A percentile compares a stretch with the other conserved stretches of the same genome.
These are phyloP conservation scores for Brachynemurus nebulosus DNA, from an alignment of 2,888 invertebrate genomes.

Conservation along the genomic window DNA sequence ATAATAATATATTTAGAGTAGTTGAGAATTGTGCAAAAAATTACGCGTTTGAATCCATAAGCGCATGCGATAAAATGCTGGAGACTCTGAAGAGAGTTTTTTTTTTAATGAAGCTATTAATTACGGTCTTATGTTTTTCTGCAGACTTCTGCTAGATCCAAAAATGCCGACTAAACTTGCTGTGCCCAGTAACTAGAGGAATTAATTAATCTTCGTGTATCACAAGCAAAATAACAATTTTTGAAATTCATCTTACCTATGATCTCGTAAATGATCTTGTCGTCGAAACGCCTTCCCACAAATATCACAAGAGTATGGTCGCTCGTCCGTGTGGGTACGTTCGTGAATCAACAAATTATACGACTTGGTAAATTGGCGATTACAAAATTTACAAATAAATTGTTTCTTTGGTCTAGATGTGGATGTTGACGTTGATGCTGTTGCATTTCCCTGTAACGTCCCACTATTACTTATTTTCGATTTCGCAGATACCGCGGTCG, in stretches of 20 bases:
- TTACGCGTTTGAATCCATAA: no score
- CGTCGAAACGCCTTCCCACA: conserved; percentile 92
- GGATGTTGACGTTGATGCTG: conserved; percentile 24
- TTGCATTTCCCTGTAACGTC: conserved; percentile 11
- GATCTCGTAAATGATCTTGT: conserved; percentile 86
- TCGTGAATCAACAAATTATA: conserved; percentile 97
- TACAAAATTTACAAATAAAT: conserved; percentile 96
- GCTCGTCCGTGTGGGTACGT: conserved; percentile 91
- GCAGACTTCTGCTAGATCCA: no score
- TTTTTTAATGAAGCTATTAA: no score
- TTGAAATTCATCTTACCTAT: conserved; percentile 70
- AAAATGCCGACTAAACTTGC: no score
- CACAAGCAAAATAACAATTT: no score
- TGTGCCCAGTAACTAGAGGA: no score
- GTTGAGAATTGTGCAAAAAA: no score
- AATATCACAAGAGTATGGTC: conserved; percentile 92
- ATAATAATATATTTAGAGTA: no score
- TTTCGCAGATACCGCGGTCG: conserved; percentile 34
- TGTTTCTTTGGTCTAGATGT: conserved; percentile 55
- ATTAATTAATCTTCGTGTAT: no score
- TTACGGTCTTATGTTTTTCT: no score
- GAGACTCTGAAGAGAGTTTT: no score
- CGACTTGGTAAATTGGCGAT: conserved; percentile 93
- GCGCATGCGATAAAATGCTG: no score
- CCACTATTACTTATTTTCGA: conserved; percentile 19